Evolutionary conservation across 2,797 vertebrate genomes (phyloP).

Genomic region (Lacerta agilis): DNA sequence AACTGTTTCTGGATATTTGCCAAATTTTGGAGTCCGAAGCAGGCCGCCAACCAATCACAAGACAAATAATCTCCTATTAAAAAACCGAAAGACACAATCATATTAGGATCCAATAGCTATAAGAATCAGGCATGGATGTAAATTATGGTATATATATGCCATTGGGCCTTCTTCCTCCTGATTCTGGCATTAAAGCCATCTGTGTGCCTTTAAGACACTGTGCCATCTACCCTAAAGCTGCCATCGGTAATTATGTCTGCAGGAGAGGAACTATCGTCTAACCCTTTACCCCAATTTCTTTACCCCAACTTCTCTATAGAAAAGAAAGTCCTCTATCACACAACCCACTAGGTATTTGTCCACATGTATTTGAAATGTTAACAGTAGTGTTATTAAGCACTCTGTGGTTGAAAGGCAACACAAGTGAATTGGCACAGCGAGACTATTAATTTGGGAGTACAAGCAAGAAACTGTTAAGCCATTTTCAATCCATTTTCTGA

Average conservation of each 20-base stretch:
- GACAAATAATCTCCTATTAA: not conserved
- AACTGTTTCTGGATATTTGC: not conserved
- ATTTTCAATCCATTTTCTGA: not conserved
- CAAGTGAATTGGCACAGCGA: not conserved
- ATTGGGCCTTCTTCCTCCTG: not conserved
- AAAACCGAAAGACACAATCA: slow-evolving; percentile 15
- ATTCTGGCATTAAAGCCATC: not conserved
- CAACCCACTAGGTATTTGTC: slow-evolving; percentile 5
- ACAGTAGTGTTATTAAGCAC: not conserved
- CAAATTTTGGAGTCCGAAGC: not conserved
- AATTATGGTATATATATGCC: not conserved
- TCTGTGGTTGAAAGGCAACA: not conserved
- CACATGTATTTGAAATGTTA: slow-evolving; percentile 12
- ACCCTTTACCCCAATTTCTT: not conserved
- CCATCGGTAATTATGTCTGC: slow-evolving; percentile 1
- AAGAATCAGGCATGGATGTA: not conserved
- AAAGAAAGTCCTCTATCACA: not conserved
- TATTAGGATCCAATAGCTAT: not conserved
- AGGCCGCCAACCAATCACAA: not conserved
- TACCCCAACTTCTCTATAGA: not conserved
- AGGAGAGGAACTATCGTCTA: not conserved
- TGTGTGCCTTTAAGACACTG: no score
- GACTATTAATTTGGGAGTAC: not conserved
- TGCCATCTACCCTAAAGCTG: slow-evolving; percentile 21
- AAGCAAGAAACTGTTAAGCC: slow-evolving; percentile 12